These are phyloP conservation scores for Thamnophis elegans DNA, from an alignment of 2,797 vertebrate genomes.

Conservation along the genomic window DNA sequence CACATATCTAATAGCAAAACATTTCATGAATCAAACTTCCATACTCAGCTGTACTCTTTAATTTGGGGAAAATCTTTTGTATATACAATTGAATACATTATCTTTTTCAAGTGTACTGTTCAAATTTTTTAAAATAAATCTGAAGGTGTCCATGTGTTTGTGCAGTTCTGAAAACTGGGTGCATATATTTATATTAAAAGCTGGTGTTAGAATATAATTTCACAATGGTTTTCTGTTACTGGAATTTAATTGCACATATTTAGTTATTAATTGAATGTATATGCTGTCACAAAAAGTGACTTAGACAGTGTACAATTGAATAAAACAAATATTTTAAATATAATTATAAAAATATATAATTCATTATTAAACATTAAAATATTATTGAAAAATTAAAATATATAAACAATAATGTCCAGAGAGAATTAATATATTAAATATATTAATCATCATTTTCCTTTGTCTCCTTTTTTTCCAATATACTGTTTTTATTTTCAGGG, in stretches of 20 bases:
- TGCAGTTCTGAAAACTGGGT: background rate
- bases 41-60: background rate
- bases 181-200: background rate
- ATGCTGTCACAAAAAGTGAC: background rate
- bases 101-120: background rate
- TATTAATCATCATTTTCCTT: background rate
- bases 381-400: background rate
- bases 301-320: background rate
- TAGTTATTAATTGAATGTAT: background rate
- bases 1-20: background rate
- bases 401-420: no score
- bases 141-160: background rate
- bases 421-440: no score
- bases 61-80: background rate
- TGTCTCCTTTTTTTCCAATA: background rate
- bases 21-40: background rate
- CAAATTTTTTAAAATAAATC: background rate
- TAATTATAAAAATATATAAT: background rate
- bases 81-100: background rate
- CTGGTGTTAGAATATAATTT: background rate
- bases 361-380: background rate
- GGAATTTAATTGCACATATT: background rate
- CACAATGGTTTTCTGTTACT: background rate
- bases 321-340: background rate
- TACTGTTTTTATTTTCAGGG: background rate